These are phyloP conservation scores for Micrastur ruficollis DNA, from an alignment of 2,797 vertebrate genomes.

Conservation along the genomic window DNA sequence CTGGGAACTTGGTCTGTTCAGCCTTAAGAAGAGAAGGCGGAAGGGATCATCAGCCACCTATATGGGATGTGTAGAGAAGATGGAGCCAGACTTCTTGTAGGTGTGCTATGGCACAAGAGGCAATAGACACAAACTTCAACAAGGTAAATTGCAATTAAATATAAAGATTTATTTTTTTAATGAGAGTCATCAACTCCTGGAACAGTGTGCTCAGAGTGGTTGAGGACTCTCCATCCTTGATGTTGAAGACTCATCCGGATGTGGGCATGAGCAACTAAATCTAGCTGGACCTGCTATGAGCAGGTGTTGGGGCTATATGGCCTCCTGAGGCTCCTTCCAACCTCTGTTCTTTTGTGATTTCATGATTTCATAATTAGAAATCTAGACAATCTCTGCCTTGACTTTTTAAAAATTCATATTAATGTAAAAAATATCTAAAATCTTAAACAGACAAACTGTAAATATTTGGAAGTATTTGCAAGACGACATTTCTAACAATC, in stretches of 20 bases:
- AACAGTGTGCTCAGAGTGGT: neutral
- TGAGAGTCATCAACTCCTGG: neutral
- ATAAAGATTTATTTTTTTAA: neutral
- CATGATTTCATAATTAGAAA: neutral
- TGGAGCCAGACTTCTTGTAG: neutral
- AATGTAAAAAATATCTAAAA: neutral
- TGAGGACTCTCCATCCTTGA: neutral
- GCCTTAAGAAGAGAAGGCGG: neutral
- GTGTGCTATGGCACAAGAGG: neutral
- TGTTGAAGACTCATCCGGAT: neutral
- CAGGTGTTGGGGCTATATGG: neutral
- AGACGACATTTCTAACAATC: neutral
- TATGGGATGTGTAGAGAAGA: neutral
- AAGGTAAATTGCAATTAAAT: neutral
- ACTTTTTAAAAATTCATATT: conserved; percentile 6
- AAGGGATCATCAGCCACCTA: neutral
- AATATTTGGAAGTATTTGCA: neutral
- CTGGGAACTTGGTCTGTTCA: neutral
- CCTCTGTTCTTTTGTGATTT: neutral
- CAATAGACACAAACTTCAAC: neutral
- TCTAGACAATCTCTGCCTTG: neutral
- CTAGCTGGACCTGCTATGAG: neutral
- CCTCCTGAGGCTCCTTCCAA: neutral
- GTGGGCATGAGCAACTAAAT: neutral
- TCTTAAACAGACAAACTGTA: neutral